These are phyloP conservation scores for Periophthalmus magnuspinnatus DNA, from an alignment of 2,797 vertebrate species.

Conservation along the genomic window DNA sequence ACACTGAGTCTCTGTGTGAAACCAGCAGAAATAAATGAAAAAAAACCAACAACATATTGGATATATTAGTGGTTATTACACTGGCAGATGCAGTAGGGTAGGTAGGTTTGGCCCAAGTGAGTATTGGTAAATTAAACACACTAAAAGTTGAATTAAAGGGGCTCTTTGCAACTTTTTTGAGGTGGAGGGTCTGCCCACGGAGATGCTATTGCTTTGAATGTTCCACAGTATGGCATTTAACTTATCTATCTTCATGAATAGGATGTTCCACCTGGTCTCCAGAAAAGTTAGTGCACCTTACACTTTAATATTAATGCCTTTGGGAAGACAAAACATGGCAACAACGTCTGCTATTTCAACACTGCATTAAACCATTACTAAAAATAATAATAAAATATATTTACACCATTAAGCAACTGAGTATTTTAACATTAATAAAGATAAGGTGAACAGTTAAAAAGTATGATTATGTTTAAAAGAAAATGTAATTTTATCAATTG, in stretches of 20 bases:
- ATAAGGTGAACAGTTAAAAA: neutral
- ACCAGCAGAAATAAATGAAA: slow-evolving; percentile 14
- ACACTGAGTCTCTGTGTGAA: slow-evolving; percentile 34
- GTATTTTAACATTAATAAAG: neutral
- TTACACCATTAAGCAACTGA: neutral
- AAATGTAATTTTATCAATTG: too few relatives aligned
- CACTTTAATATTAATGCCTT: too few relatives aligned
- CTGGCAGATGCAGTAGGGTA: neutral
- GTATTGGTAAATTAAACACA: neutral
- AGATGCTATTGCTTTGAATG: too few relatives aligned
- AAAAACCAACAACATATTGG: slow-evolving; percentile 2
- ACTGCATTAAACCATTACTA: neutral
- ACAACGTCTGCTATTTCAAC: neutral
- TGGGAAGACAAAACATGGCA: too few relatives aligned
- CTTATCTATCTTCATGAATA: too few relatives aligned
- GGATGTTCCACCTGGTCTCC: too few relatives aligned
- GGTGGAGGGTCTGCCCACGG: too few relatives aligned
- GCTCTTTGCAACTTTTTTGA: neutral
- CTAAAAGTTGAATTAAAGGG: neutral
- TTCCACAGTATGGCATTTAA: too few relatives aligned
- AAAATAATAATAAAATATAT: neutral
- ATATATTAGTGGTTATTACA: neutral
- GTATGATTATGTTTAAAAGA: too few relatives aligned
- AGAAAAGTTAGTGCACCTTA: too few relatives aligned
- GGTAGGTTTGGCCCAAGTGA: neutral